These are phyloP conservation scores for Phoenoteleia sp. DNA, from an alignment of 2,888 invertebrate species.

Conservation along the genomic window DNA sequence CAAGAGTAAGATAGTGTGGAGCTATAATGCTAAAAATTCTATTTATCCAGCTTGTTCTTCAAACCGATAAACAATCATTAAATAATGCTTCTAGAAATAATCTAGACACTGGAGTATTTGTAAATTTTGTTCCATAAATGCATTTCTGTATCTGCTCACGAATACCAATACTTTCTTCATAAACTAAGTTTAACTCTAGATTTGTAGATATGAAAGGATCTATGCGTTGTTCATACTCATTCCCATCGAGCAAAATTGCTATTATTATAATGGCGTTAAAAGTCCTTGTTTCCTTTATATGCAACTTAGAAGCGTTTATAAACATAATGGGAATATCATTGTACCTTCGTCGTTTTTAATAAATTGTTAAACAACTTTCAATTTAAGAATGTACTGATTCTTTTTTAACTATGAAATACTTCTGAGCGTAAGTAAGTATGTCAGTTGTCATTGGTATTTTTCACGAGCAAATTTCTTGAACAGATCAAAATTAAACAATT, in stretches of 20 bases:
- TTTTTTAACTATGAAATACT: no score
- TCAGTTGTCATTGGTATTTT: no score
- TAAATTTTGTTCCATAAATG: slow-evolving; percentile 52
- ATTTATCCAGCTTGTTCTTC: no score
- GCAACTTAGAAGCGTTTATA: slow-evolving; percentile 49
- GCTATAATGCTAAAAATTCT: no score
- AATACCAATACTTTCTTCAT: slow-evolving; percentile 68
- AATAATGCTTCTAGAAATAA: slow-evolving; percentile 58
- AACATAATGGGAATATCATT: slow-evolving; percentile 80
- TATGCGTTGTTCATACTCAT: slow-evolving; percentile 72
- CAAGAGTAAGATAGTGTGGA: no score
- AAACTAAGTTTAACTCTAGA: background rate
- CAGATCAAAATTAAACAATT: no score
- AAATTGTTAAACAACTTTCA: no score
- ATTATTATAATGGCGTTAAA: slow-evolving; percentile 53
- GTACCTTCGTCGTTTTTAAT: no score
- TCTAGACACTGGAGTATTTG: slow-evolving; percentile 80
- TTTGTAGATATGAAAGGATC: slow-evolving; percentile 74
- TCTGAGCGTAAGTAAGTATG: no score
- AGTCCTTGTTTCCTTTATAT: slow-evolving; percentile 24
- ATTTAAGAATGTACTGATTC: no score
- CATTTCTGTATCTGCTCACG: slow-evolving; percentile 29
- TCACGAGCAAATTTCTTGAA: no score
- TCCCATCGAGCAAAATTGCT: slow-evolving; percentile 76
- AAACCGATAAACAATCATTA: no score